Evolutionary conservation across 2,797 vertebrate species (phyloP), one percentile per base, ranked within the genome.

Genomic region (Psittacula derbiana): DNA sequence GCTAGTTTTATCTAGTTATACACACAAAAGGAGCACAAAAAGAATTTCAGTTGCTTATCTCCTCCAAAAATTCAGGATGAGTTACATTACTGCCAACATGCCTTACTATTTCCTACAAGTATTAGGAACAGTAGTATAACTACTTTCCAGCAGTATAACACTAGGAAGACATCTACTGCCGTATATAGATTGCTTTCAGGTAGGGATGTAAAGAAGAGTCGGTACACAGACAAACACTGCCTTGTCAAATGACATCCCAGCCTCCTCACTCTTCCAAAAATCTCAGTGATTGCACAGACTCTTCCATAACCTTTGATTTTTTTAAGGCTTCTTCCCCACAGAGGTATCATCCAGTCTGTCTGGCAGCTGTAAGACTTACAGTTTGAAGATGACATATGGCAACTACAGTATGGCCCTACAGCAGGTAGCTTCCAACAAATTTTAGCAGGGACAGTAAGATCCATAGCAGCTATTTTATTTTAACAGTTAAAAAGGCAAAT

Each of bases 221-320:
- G 52, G 36, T 30, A 65, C 21, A 24, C 28, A 92, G 80, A 83
- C 83, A 91, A 76, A 50, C 61, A 57, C 11, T 61, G 79, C 41
- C 69, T 73, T 31, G 30, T 75, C 66, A 93, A 50, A 74, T 60
- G 61, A 52, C 81, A 93, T 33, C 14, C 58, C 43, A 75, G 30
- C 43, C 41, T 91, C 46, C 58, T 62, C 74, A 17, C 17, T 83
- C 75, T 46, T 65, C 12, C 69, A 80, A 38, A 86, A 80, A 30
- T 20, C 80, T 86, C 72, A 66, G 36, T 17, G 24, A 75, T 12
- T 58, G 80, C 40, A 85, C 31, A 89, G 71, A 87, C 74, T 70
- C 62, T 38, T 95, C 66, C 76, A 93, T 70, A 94, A 69, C 30
- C 52, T 88, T 65, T 78, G 60, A 65, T 74, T 91, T 91, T 91